Base-by-base conservation (phyloP, 2,113 vertebrate species). In the Paralichthys olivaceus region DNA sequence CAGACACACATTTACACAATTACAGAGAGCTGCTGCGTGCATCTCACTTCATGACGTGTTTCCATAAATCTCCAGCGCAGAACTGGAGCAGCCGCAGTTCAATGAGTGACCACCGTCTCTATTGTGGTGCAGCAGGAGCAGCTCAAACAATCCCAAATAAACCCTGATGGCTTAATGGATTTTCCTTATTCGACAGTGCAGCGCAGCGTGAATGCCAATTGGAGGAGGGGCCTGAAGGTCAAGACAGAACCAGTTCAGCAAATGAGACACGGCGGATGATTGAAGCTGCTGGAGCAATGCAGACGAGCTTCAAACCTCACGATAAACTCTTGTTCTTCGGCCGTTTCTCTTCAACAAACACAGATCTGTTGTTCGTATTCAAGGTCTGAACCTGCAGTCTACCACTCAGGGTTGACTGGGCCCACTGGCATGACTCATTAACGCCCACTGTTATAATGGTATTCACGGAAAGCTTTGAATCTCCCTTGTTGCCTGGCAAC, bases 401-500 rank as follows among this genome's bases (percentile, higher is more conserved):
- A 29, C 58, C 63, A 60, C 70, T 78, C 65, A 57, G 76, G 61
- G 61, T 54, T 45, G 53, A 70, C 75, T 55, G 81, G 80, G 51
- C 70, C 73, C 61, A 62, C 74, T 67, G 69, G 43, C 71, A 65
- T 86, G 87, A 90, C 80, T 91, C 89, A 87, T 87, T 76, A 86
- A 84, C 75, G 43, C 77, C 65, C 75, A 81, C 83, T 87, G 72
- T 79, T 75, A 65, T 75, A 74, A 84, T 60, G 55, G 23, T 47
- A 79, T 79, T 81, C 81, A 68, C 60, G 67, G 59, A 72, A 79
- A 80, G 80, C 82, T 79, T 82, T 84, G 62, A 66, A 85, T 85
- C 80, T 86, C 77, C 81, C 85, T 89, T 90, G 91, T 93, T 92
- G 90, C 90, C 71, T 89, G 68, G 91, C 87, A 92, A 92, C 92